A percentile compares a stretch with the other conserved stretches of the same genome.
Conservation (phyloP, 2,113 vertebrate species). For the Pipra filicauda region DNA sequence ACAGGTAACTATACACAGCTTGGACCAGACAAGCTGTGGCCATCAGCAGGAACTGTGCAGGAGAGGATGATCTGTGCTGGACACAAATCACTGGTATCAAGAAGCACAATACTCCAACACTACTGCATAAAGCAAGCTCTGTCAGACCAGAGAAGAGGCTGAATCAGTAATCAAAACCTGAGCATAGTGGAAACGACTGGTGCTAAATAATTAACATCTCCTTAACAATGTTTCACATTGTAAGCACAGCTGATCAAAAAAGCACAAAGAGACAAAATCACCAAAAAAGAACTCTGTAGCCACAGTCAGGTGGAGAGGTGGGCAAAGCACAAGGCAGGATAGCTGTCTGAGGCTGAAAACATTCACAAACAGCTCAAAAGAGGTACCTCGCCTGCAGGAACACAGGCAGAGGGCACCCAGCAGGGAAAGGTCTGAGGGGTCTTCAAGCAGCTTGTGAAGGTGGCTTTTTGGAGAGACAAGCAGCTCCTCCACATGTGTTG, state of each 20-base stretch:
- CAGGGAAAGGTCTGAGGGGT: not conserved
- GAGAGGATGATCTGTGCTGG: not conserved
- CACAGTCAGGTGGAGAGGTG: not conserved
- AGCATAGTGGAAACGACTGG: not conserved
- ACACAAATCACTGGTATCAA: not conserved
- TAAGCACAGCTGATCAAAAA: not conserved
- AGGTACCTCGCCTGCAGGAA: not conserved
- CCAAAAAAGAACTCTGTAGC: not conserved
- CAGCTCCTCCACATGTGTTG: accelerated
- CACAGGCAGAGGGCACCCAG: not conserved
- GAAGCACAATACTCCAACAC: not conserved
- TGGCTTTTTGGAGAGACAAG: not conserved
- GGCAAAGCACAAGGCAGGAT: not conserved
- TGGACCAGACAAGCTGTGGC: not conserved
- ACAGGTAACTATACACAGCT: no score
- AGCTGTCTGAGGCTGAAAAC: not conserved
- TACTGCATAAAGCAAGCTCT: not conserved
- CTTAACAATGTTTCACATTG: not conserved
- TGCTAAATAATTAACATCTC: not conserved
- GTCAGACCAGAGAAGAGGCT: not conserved
- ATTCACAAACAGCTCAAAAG: not conserved
- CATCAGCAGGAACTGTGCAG: not conserved
- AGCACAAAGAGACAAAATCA: not conserved
- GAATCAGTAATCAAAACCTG: not conserved
- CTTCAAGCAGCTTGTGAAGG: not conserved